Percentiles rank a stretch among this genome's conserved stretches.
These are phyloP conservation scores for Excalfactoria chinensis DNA, from an alignment of 2,113 vertebrate genomes.

Conservation along the genomic window DNA sequence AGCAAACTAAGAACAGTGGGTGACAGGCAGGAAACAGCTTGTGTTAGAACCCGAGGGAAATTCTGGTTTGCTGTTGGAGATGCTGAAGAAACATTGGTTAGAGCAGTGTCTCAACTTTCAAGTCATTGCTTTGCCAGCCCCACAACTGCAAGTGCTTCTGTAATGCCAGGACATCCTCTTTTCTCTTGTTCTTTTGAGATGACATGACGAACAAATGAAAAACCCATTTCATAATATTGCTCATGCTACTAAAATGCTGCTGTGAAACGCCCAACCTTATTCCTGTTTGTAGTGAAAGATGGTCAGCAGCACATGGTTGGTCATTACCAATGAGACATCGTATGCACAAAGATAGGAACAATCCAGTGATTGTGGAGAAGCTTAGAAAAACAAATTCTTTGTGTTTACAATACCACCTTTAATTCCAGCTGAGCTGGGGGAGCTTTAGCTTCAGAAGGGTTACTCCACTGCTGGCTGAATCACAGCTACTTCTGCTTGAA, in stretches of 20 bases:
- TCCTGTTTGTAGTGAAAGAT: neutral
- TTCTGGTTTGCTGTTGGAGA: neutral
- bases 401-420: neutral
- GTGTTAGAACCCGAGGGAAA: neutral
- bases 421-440: neutral
- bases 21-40: neutral
- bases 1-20: neutral
- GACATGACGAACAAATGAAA: neutral
- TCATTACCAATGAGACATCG: neutral
- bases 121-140: neutral
- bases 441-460: neutral
- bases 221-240: neutral
- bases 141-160: neutral
- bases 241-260: neutral
- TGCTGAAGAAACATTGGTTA: neutral
- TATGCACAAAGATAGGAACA: neutral
- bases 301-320: neutral
- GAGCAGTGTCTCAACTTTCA: neutral
- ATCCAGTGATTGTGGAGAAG: neutral
- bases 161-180: neutral
- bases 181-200: neutral
- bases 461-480: constrained; percentile 22
- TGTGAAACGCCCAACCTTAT: neutral
- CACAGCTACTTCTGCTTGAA: constrained; percentile 40
- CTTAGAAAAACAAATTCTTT: neutral